phyloP scores from a whole-genome alignment of 2,888 invertebrate species.

The Cylindroiulus punctatus region DNA sequence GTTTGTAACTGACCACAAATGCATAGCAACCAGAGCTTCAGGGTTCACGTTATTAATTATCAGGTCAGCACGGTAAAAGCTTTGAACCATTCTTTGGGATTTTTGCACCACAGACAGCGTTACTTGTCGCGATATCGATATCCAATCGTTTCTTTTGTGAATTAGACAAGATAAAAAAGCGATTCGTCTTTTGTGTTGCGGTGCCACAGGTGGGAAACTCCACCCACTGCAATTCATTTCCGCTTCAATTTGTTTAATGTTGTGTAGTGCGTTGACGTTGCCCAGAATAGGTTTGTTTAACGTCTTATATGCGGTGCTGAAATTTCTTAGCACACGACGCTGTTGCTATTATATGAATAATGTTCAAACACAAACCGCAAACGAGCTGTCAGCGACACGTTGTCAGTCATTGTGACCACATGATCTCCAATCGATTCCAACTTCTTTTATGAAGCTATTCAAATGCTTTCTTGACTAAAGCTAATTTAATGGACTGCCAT shows the following conservation, averaged over 20 bases:
- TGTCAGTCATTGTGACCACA: conserved; percentile 13
- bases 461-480: not conserved
- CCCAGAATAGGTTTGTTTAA: conserved; percentile 12
- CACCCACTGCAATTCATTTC: conserved; percentile 1
- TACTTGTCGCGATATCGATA: conserved; percentile 7
- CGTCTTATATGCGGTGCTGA: conserved; percentile 2
- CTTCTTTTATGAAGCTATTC: not conserved
- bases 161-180: conserved; percentile 16
- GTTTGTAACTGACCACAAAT: conserved; percentile 8
- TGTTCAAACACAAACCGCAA: conserved; percentile 25
- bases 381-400: conserved; percentile 6
- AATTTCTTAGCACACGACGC: conserved; percentile 17
- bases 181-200: not conserved
- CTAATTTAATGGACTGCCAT: not conserved
- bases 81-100: not conserved
- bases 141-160: conserved; percentile 32
- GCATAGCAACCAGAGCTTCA: conserved; percentile 25
- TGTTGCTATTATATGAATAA: conserved; percentile 27
- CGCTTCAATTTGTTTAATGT: conserved; percentile 32
- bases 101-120: not conserved
- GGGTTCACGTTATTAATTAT: conserved; percentile 25
- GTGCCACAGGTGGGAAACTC: conserved; percentile 26
- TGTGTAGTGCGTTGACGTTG: conserved; percentile 26
- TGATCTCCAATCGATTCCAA: conserved; percentile 16
- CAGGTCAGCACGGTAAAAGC: conserved; percentile 11